phyloP scores from a whole-genome alignment of 2,113 vertebrate species.

The Hystrix brachyura region DNA sequence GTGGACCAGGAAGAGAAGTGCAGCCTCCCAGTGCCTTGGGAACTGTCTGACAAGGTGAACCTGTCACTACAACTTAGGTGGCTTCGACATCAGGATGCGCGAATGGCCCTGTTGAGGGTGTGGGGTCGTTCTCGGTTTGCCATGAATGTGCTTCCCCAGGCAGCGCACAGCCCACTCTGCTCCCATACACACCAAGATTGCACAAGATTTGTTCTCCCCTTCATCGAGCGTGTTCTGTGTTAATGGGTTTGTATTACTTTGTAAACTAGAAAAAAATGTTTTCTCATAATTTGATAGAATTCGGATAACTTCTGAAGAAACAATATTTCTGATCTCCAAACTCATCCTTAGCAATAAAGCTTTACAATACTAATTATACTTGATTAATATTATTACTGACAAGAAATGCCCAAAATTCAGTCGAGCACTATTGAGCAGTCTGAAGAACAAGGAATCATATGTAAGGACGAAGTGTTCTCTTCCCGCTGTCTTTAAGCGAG shows the following conservation, averaged over 20 bases:
- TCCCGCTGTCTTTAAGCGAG: background rate
- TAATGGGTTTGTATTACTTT: background rate
- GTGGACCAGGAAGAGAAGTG: background rate
- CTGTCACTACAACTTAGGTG: background rate
- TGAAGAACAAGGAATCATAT: background rate
- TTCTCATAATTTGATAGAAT: slow-evolving; percentile 1
- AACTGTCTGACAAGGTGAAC: no score
- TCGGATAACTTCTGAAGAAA: slow-evolving; percentile 14
- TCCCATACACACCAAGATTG: background rate
- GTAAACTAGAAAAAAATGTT: background rate
- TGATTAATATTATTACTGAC: slow-evolving; percentile 11
- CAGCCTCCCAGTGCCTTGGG: no score
- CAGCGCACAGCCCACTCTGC: background rate
- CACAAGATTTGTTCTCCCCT: background rate
- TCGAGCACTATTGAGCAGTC: background rate
- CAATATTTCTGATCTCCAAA: background rate
- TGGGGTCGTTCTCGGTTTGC: background rate
- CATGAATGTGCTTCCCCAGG: background rate
- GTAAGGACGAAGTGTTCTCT: background rate
- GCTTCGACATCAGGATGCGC: background rate
- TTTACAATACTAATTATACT: background rate
- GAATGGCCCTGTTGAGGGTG: background rate
- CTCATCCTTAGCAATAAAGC: background rate
- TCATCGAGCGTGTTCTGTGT: background rate
- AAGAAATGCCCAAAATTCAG: slow-evolving; percentile 4